These are phyloP conservation scores for Xanthorhoe designata DNA, from an alignment of 2,888 invertebrate genomes.

Conservation along the genomic window DNA sequence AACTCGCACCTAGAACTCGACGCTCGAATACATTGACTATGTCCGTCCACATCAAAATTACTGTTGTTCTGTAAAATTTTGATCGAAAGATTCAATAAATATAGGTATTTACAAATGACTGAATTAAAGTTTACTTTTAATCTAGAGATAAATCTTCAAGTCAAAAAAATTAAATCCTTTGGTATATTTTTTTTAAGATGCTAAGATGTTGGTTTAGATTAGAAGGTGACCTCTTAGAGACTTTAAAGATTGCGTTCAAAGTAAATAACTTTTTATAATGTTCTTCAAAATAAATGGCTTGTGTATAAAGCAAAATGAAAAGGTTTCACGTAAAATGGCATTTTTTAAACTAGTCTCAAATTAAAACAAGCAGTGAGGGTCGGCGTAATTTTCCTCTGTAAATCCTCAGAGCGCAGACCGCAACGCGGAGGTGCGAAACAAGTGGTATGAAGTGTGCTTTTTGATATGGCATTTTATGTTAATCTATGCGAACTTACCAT, in stretches of 20 bases:
- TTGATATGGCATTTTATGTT: conserved; percentile 9
- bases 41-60: no score
- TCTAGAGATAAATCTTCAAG: not conserved
- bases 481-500: no score
- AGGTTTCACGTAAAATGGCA: conserved; percentile 52
- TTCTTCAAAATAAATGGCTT: conserved; percentile 35
- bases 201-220: no score
- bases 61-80: no score
- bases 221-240: no score
- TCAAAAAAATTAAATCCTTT: no score
- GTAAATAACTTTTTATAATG: not conserved
- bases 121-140: not conserved
- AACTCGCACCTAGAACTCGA: no score
- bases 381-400: conserved; percentile 64
- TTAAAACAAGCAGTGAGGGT: conserved; percentile 62
- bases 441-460: not conserved
- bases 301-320: conserved; percentile 46
- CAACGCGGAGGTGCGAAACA: conserved; percentile 39
- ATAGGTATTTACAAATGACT: no score
- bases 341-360: conserved; percentile 59
- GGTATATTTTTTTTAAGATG: no score
- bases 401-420: conserved; percentile 55
- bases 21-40: no score
- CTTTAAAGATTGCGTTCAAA: no score
- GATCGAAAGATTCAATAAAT: no score